phyloP scores from a whole-genome alignment of 2,113 vertebrate species.

The Pelecanoides urinatrix region DNA sequence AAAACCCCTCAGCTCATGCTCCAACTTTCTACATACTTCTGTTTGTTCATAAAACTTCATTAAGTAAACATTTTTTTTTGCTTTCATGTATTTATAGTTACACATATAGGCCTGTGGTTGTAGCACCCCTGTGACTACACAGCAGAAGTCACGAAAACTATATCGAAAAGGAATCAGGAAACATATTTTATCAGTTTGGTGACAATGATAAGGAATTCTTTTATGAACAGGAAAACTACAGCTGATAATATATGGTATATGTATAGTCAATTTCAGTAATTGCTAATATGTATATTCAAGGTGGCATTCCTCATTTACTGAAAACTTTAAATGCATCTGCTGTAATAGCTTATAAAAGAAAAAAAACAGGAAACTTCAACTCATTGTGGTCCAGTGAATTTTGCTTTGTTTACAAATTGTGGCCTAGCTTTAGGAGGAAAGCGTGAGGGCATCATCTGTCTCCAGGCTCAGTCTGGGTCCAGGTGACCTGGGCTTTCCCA shows the following conservation, averaged over 20 bases:
- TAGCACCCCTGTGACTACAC: neutral
- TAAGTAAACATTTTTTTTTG: neutral
- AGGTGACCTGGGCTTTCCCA: neutral
- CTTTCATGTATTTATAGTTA: neutral
- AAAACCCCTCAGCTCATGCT: neutral
- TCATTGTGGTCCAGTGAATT: neutral
- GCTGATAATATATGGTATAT: neutral
- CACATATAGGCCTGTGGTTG: neutral
- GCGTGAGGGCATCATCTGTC: neutral
- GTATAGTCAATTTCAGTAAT: neutral
- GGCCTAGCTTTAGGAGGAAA: neutral
- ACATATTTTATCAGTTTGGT: neutral
- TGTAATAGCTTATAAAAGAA: neutral
- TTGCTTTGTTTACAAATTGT: neutral
- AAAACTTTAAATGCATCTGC: neutral
- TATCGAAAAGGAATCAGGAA: neutral
- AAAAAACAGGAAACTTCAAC: neutral
- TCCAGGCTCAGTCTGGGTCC: neutral
- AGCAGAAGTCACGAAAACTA: neutral
- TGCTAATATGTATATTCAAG: neutral
- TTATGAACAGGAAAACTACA: neutral
- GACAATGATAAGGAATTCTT: neutral
- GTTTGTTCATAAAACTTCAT: neutral
- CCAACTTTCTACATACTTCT: neutral
- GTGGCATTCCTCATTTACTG: neutral